phyloP scores from a whole-genome alignment of 2,888 invertebrate species.

The Fissipunctia ypsillon region DNA sequence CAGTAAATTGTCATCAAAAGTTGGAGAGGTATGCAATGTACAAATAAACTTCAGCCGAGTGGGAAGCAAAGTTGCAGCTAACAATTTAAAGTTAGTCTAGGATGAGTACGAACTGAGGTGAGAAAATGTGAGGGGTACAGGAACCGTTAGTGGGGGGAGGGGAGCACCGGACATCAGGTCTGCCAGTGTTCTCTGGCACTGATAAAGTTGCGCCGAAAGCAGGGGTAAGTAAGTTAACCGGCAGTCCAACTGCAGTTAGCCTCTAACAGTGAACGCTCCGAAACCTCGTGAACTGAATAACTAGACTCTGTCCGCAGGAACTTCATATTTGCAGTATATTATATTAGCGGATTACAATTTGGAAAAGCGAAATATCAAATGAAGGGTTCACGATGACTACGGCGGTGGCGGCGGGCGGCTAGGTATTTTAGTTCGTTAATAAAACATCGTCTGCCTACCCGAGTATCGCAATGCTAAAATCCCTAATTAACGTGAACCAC shows the following conservation, averaged over 20 bases:
- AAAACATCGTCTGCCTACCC: conserved; percentile 64
- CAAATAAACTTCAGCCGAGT: conserved; percentile 84
- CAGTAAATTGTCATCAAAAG: conserved; percentile 76
- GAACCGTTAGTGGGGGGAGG: conserved; percentile 64
- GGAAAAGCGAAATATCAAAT: conserved; percentile 21
- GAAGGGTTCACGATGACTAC: conserved; percentile 1
- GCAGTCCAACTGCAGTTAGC: conserved; percentile 71
- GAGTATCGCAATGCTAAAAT: conserved; percentile 68
- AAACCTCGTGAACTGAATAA: conserved; percentile 58
- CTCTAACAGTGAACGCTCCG: conserved; percentile 69
- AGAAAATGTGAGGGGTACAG: conserved; percentile 76
- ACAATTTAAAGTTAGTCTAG: conserved; percentile 88
- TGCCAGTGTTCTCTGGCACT: conserved; percentile 74
- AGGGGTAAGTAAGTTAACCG: conserved; percentile 76
- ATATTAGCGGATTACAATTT: conserved; percentile 33
- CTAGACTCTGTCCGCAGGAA: conserved; percentile 18
- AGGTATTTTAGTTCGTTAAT: conserved; percentile 67
- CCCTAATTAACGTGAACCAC: conserved; percentile 76
- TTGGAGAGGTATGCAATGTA: conserved; percentile 79
- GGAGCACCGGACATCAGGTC: conserved; percentile 71
- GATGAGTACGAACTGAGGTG: conserved; percentile 81
- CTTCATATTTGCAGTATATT: conserved; percentile 30
- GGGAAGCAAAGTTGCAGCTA: conserved; percentile 83
- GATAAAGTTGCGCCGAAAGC: conserved; percentile 79
- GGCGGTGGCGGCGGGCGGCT: background rate